Evolutionary conservation across 2,888 invertebrate species (phyloP).

Genomic region (Perizoma affinitatum): DNA sequence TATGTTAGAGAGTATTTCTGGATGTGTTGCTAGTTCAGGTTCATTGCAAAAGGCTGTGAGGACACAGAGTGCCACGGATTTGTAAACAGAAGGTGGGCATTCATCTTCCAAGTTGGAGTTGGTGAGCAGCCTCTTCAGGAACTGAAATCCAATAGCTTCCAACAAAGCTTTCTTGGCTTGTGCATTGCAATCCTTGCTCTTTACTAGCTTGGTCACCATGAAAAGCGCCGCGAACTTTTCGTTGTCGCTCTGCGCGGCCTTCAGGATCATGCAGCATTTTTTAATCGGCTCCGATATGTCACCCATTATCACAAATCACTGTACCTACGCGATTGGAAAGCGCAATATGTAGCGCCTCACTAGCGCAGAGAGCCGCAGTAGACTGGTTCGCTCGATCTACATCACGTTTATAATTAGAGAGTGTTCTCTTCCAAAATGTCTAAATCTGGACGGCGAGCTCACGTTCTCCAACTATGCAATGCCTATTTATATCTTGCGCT

Average conservation of each 20-base stretch:
- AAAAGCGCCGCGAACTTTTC: conserved; percentile 96
- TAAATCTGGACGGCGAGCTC: conserved; percentile 83
- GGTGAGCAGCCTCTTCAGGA: conserved; percentile 91
- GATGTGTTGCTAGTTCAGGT: conserved; percentile 90
- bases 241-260: conserved; percentile 92
- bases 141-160: conserved; percentile 95
- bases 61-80: conserved; percentile 94
- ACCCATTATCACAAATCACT: conserved; percentile 76
- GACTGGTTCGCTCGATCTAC: conserved; percentile 74
- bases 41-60: conserved; percentile 94
- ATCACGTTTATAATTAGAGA: conserved; percentile 82
- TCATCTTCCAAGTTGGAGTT: conserved; percentile 92
- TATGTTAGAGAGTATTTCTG: conserved; percentile 92
- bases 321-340: conserved; percentile 64
- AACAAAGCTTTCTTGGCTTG: conserved; percentile 92
- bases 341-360: conserved; percentile 77
- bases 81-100: conserved; percentile 95
- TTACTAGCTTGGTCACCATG: conserved; percentile 95
- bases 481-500: conserved; percentile 78
- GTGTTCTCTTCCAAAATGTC: conserved; percentile 83
- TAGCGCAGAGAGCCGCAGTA: conserved; percentile 67
- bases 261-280: conserved; percentile 92
- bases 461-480: conserved; percentile 83
- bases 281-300: conserved; percentile 91
- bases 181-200: conserved; percentile 91